phyloP scores from a whole-genome alignment of 1,140 invertebrate genomes.

The Euwallacea similis region DNA sequence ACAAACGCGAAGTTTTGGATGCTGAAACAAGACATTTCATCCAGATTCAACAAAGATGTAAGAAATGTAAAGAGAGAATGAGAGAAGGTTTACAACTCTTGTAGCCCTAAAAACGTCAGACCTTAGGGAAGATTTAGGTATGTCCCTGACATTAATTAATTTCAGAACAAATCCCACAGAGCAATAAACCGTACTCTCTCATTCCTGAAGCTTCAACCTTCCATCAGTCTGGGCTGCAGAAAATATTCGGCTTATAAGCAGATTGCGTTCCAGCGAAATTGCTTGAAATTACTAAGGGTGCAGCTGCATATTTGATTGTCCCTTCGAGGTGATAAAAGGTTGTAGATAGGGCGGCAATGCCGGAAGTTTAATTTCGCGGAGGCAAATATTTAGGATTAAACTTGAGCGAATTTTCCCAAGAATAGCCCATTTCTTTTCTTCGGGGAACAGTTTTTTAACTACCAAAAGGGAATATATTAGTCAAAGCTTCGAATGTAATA shows the following conservation, averaged over 20 bases:
- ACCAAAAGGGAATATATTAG: not conserved
- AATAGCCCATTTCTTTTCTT: not conserved
- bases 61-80: no score
- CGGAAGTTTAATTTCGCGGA: conserved; percentile 10
- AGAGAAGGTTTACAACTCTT: no score
- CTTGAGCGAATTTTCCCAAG: not conserved
- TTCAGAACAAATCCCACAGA: no score
- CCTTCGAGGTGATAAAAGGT: conserved; percentile 10
- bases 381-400: conserved; percentile 9
- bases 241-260: conserved; percentile 20
- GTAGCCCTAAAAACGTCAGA: no score
- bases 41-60: no score
- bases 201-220: no score
- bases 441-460: not conserved
- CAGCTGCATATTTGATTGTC: conserved; percentile 27
- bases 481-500: not conserved
- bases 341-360: conserved; percentile 1
- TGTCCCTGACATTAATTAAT: no score
- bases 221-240: not conserved
- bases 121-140: no score
- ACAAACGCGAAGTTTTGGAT: no score
- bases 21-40: no score
- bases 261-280: conserved; percentile 9
- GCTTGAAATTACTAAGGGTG: conserved; percentile 7
- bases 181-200: no score